Evolutionary conservation across 2,797 vertebrate genomes (phyloP).

Genomic region (Oophaga sylvatica): DNA sequence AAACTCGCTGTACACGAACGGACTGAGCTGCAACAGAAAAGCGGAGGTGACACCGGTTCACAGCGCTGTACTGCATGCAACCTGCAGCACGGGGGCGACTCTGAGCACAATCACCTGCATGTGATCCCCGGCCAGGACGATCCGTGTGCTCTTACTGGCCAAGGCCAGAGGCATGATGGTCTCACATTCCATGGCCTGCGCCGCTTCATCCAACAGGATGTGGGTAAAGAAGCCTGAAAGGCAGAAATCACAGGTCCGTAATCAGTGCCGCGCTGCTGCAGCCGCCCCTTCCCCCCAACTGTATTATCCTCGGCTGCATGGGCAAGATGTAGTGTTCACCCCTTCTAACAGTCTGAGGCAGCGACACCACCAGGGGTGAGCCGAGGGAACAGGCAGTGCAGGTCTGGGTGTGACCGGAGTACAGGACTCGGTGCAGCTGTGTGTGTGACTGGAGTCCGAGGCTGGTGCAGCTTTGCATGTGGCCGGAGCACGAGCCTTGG

Average conservation of each 20-base stretch:
- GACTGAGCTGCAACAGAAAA: constrained; percentile 89
- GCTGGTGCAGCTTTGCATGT: no score
- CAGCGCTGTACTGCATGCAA: no score
- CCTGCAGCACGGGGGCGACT: no score
- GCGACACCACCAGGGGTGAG: no score
- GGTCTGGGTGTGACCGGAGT: neutral
- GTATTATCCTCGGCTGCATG: no score
- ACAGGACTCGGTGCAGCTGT: no score
- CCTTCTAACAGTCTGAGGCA: no score
- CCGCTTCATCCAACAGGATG: constrained; percentile 97
- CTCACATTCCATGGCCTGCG: constrained; percentile 99
- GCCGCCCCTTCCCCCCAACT: no score
- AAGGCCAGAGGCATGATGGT: constrained; percentile 98
- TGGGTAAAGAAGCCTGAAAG: constrained; percentile 92
- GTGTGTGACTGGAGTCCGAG: neutral
- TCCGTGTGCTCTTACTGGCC: constrained; percentile 89
- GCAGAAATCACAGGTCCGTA: constrained; percentile 45
- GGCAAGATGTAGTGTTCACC: no score
- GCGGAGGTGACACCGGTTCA: no score
- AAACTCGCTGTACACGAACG: constrained; percentile 99
- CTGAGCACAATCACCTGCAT: constrained; percentile 86
- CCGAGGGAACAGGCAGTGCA: neutral
- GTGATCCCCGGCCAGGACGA: constrained; percentile 97
- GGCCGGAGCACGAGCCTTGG: no score
- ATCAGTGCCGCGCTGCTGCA: no score